Conservation (phyloP, 2,888 invertebrate species). For the Eupithecia vulgata region DNA sequence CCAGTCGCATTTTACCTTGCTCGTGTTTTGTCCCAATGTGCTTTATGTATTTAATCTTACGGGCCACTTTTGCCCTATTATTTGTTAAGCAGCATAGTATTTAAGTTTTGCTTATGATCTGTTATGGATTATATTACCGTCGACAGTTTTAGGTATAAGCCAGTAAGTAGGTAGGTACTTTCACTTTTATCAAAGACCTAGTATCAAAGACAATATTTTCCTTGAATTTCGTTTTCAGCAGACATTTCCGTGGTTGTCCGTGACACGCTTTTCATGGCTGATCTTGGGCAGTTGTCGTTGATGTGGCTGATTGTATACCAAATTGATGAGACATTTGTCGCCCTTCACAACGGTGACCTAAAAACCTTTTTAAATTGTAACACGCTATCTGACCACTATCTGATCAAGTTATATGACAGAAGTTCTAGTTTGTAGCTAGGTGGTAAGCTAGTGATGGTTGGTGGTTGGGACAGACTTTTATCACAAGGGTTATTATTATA, state of each 20-base stretch:
- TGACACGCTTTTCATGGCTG: conserved; percentile 1
- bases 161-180: neutral
- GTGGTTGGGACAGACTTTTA: too few relatives aligned
- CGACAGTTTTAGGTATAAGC: neutral
- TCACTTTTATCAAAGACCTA: neutral
- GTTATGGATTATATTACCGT: neutral
- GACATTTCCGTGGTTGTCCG: neutral
- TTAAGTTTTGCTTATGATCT: neutral
- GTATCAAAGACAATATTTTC: neutral
- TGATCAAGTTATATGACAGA: too few relatives aligned
- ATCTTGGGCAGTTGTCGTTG: conserved; percentile 10
- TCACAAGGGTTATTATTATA: too few relatives aligned
- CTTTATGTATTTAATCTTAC: neutral
- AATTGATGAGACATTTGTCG: conserved; percentile 11
- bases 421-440: neutral
- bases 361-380: conserved; percentile 34
- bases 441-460: neutral
- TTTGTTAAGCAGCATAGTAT: neutral
- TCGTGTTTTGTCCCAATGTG: neutral
- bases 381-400: conserved; percentile 33
- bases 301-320: conserved; percentile 3
- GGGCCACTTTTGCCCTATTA: neutral
- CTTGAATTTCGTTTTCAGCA: neutral
- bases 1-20: neutral
- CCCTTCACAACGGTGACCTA: conserved; percentile 22